Percentiles rank a stretch among this genome's conserved stretches.
Conservation (phyloP, 2,888 invertebrate species). For the Archaeoteleia sp. region DNA sequence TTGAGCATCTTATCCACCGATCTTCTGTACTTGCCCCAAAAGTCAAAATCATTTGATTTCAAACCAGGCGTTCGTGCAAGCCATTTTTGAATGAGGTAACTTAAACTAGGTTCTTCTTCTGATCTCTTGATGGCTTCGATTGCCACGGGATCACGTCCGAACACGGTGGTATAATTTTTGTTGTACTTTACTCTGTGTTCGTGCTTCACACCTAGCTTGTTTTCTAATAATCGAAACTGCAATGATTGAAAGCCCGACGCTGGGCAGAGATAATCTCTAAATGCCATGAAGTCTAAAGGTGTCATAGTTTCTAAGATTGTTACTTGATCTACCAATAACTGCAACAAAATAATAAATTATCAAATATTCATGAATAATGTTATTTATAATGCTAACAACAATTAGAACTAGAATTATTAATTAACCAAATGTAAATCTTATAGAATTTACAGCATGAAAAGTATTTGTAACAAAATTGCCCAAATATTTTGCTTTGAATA, state of each 20-base stretch:
- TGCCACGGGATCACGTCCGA: constrained; percentile 84
- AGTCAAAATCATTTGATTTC: constrained; percentile 86
- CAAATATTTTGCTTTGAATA: no score
- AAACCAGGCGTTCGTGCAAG: constrained; percentile 95
- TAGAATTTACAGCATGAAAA: no score
- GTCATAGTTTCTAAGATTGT: constrained; percentile 99
- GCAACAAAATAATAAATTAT: constrained; percentile 61
- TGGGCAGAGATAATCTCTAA: constrained; percentile 92
- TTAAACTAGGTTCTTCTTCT: constrained; percentile 89
- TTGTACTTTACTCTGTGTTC: constrained; percentile 95
- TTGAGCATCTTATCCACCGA: constrained; percentile 84
- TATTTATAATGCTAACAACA: constrained; percentile 5
- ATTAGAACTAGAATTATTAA: no score
- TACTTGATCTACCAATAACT: constrained; percentile 97
- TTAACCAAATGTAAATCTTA: no score
- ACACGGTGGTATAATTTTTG: constrained; percentile 91
- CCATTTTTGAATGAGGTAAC: constrained; percentile 93
- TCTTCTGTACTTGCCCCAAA: constrained; percentile 93
- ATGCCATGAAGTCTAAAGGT: constrained; percentile 98
- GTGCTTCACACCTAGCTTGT: constrained; percentile 88
- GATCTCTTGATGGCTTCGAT: constrained; percentile 79
- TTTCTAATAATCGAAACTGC: constrained; percentile 96
- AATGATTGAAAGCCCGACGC: constrained; percentile 99
- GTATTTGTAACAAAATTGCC: no score
- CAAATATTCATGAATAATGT: constrained; percentile 1